Conservation (phyloP, 2,113 vertebrate species). For the Pterocles burchelli region DNA sequence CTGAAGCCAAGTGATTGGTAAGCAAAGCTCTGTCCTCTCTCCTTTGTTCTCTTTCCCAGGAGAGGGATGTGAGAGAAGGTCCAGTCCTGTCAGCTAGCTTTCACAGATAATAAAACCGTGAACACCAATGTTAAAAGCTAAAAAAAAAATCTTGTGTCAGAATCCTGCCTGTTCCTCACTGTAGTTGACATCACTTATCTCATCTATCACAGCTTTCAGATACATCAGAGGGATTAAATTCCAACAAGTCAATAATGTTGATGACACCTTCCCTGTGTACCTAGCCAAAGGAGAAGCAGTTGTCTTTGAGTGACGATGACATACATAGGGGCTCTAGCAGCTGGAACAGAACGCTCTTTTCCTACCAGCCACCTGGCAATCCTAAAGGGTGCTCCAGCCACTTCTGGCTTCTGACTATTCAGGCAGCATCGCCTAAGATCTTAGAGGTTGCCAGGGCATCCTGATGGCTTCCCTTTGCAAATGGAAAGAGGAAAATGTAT, state of each 20-base stretch:
- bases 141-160: neutral
- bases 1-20: neutral
- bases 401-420: neutral
- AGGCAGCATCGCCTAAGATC: neutral
- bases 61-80: neutral
- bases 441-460: neutral
- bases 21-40: neutral
- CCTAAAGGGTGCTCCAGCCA: neutral
- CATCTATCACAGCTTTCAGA: slow-evolving; percentile 17
- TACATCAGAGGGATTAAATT: neutral
- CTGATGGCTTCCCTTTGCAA: neutral
- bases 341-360: neutral
- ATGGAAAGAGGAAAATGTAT: neutral
- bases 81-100: neutral
- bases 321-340: neutral
- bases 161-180: neutral
- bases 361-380: slow-evolving; percentile 23
- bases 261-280: slow-evolving; percentile 19
- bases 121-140: neutral
- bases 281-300: slow-evolving; percentile 21
- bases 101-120: neutral
- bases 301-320: neutral
- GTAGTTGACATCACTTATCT: neutral
- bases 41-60: neutral
- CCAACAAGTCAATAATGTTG: slow-evolving; percentile 21